Conservation (phyloP, 2,113 vertebrate genomes). For the Alaudala cheleensis region DNA sequence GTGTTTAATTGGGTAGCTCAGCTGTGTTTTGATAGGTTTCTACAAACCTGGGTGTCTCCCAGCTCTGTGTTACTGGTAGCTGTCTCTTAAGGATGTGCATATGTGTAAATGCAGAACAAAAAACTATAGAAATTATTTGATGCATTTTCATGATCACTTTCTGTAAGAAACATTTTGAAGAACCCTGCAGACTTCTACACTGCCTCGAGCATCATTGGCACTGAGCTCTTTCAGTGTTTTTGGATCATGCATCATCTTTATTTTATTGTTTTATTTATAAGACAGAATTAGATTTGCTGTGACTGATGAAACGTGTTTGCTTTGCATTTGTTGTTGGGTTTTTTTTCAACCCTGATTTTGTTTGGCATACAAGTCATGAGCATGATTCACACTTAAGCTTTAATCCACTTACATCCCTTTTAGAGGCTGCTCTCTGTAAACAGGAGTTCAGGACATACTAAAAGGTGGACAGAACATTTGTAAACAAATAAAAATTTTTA, state of each 20-base stretch:
- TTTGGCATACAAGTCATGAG: not conserved
- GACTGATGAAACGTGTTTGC: not conserved
- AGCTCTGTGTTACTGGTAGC: not conserved
- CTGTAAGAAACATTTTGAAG: not conserved
- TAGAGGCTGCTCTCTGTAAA: not conserved
- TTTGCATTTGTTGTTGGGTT: not conserved
- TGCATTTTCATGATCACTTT: not conserved
- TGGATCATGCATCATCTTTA: not conserved
- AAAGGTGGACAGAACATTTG: not conserved
- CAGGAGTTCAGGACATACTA: not conserved
- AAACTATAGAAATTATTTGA: not conserved
- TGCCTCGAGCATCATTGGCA: not conserved
- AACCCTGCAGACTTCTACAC: not conserved
- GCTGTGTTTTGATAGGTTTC: not conserved
- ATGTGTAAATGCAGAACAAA: not conserved
- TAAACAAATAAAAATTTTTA: not conserved
- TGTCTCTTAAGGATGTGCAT: not conserved
- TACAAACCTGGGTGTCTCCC: not conserved
- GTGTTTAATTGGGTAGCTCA: not conserved
- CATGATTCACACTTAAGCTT: slow-evolving; percentile 4
- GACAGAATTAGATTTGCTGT: slow-evolving; percentile 22
- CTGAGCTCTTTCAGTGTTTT: not conserved
- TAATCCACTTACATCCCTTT: not conserved
- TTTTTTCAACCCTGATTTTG: not conserved
- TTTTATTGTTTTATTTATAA: slow-evolving; percentile 45